These are phyloP conservation scores for Mormyrus iriodes DNA, from an alignment of 2,113 vertebrate genomes.

Conservation along the genomic window DNA sequence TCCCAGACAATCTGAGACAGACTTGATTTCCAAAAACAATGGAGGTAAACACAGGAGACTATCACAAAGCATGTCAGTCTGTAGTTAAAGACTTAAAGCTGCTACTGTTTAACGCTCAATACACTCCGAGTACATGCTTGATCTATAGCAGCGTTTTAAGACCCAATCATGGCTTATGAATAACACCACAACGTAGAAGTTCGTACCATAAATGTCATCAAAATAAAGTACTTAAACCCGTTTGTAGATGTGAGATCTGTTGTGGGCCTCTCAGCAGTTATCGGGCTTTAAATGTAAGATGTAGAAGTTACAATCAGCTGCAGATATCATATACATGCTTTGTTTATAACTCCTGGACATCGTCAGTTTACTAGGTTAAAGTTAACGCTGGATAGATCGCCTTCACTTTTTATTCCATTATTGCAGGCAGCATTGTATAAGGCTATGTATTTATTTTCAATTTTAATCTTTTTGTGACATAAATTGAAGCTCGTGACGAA, in stretches of 20 bases:
- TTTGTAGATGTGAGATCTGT: not conserved
- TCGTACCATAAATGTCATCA: not conserved
- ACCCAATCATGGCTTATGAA: not conserved
- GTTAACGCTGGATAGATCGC: not conserved
- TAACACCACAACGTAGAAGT: not conserved
- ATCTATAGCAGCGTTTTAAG: not conserved
- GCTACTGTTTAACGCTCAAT: not conserved
- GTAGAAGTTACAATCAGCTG: not conserved
- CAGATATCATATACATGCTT: too few relatives aligned
- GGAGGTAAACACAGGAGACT: not conserved
- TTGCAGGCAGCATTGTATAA: not conserved
- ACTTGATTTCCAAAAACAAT: not conserved
- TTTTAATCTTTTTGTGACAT: not conserved
- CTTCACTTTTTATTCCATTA: not conserved
- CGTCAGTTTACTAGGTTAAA: not conserved
- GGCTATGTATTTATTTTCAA: not conserved
- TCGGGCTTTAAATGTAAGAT: not conserved
- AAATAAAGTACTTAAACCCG: not conserved
- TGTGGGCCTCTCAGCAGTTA: not conserved
- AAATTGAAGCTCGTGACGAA: not conserved
- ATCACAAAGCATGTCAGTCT: not conserved
- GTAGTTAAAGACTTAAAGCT: not conserved
- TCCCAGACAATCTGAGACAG: not conserved
- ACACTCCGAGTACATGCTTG: not conserved
- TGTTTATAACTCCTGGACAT: not conserved